A percentile compares a stretch with the other conserved stretches of the same genome.
phyloP scores from a whole-genome alignment of 2,113 vertebrate species.

The Planiliza haematocheilus region DNA sequence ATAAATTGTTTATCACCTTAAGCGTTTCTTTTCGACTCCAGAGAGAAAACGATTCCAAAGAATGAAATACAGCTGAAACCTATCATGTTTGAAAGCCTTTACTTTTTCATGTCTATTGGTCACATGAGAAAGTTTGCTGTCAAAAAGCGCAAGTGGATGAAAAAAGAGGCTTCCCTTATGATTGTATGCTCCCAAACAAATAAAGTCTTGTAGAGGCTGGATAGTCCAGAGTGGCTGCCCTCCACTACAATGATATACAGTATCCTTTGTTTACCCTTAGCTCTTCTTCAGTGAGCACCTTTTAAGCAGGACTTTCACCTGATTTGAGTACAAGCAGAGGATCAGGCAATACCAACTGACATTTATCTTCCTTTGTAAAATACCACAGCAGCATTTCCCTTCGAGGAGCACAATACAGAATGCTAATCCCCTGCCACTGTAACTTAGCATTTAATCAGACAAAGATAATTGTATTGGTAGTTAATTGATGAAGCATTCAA shows the following conservation, averaged over 20 bases:
- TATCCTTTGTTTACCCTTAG: conserved; percentile 58
- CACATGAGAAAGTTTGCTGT: conserved; percentile 70
- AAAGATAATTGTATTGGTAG: conserved; percentile 70
- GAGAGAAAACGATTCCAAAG: conserved; percentile 44
- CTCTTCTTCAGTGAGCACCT: conserved; percentile 47
- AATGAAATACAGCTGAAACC: conserved; percentile 64
- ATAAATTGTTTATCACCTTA: conserved; percentile 78
- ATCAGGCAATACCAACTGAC: conserved; percentile 67
- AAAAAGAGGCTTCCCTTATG: conserved; percentile 60
- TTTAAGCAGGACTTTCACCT: conserved; percentile 52
- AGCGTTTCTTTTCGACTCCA: conserved; percentile 56
- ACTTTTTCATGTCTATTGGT: conserved; percentile 65
- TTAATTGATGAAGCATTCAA: conserved; percentile 76
- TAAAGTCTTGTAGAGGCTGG: conserved; percentile 45
- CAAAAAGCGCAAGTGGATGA: conserved; percentile 49
- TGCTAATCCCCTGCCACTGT: conserved; percentile 60
- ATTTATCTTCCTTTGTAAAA: conserved; percentile 75
- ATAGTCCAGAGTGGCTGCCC: conserved; percentile 41
- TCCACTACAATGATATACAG: conserved; percentile 26
- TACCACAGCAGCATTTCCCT: conserved; percentile 57
- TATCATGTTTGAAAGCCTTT: conserved; percentile 71
- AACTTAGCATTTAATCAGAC: conserved; percentile 68
- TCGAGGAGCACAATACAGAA: conserved; percentile 43
- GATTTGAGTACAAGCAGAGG: conserved; percentile 55
- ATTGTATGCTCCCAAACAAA: conserved; percentile 63